Base-by-base conservation (phyloP, 2,113 vertebrate species). In the Oreochromis spilurus region DNA sequence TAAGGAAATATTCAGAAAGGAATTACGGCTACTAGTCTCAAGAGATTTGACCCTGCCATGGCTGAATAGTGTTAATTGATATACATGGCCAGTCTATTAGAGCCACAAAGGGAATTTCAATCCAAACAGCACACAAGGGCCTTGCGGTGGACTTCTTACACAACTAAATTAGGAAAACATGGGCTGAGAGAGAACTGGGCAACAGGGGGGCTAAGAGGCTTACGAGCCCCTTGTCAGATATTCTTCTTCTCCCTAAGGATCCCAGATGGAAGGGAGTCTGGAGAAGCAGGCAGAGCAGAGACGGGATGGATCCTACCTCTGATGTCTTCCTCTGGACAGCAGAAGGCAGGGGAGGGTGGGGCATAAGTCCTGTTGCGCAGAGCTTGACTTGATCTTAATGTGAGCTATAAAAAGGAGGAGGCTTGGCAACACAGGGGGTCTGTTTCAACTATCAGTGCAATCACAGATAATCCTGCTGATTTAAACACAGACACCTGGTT, bases 141-240 rank as follows among this genome's bases (percentile, higher is more conserved):
- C 97, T 92, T 91, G 97, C 97, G 97, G 97, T 91, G 88, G 89
- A 95, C 94, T 98, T 97, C 97, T 97, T 98, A 98, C 98, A 97
- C 97, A 97, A 97, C 94, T 97, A 98, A 98, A 99, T 99, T 98
- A 98, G 97, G 97, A 97, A 98, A 98, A 98, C 97, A 98, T 97
- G 97, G 97, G 97, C 94, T 95, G 97, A 97, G 97, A 97, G 97
- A 97, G 97, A 97, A 97, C 96, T 93, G 96, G 94, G 97, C 97
- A 97, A 97, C 97, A 97, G 97, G 95, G 97, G 97, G 95, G 97
- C 97, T 98, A 99, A 99, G 98, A 97, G 98, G 98, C 98, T 99
- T 99, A 99, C 97, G 98, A 97, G 96, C 91, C 97, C 97, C 95
- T 97, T 96, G 97, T 97, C 98, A 97, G 97, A 98, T 98, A 98